Evolutionary conservation across 2,888 invertebrate genomes (phyloP).

Genomic region (Pseudeuparius sepicola): DNA sequence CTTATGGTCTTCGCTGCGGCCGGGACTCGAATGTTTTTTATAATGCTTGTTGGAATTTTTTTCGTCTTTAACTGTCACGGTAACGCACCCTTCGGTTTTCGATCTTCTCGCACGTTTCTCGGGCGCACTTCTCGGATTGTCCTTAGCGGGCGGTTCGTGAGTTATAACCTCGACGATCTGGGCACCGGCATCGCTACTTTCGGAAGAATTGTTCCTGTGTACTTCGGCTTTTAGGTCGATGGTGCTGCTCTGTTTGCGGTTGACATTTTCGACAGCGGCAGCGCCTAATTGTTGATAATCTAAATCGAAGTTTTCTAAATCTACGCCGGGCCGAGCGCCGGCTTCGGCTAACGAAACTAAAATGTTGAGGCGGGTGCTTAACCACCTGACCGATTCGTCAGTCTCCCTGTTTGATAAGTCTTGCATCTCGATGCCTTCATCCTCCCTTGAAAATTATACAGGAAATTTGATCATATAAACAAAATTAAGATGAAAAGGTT

Average conservation of each 20-base stretch:
- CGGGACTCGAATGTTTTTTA: no score
- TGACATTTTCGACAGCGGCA: constrained; percentile 3
- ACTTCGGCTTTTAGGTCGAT: constrained; percentile 86
- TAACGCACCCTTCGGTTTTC: constrained; percentile 31
- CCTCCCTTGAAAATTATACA: constrained; percentile 45
- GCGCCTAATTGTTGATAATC: no score
- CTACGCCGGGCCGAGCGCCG: constrained; percentile 15
- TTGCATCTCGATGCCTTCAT: constrained; percentile 78
- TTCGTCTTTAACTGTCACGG: constrained; percentile 42
- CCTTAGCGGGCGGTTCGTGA: constrained; percentile 29
- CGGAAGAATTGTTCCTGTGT: constrained; percentile 83
- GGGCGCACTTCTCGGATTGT: no score
- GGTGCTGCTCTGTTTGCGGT: constrained; percentile 18
- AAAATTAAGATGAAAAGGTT: constrained; percentile 8
- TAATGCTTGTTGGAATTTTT: no score
- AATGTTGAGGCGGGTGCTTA: constrained; percentile 23
- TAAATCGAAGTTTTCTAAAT: no score
- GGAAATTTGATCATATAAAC: constrained; percentile 9
- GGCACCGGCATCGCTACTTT: constrained; percentile 68
- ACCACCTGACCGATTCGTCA: no score
- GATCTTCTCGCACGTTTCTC: no score
- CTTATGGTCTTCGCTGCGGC: no score
- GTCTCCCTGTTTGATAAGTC: no score
- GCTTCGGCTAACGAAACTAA: constrained; percentile 29
- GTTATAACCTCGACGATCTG: constrained; percentile 42